Percentiles rank a stretch among this genome's conserved stretches.
phyloP scores from a whole-genome alignment of 2,797 vertebrate species.

The Podargus strigoides region DNA sequence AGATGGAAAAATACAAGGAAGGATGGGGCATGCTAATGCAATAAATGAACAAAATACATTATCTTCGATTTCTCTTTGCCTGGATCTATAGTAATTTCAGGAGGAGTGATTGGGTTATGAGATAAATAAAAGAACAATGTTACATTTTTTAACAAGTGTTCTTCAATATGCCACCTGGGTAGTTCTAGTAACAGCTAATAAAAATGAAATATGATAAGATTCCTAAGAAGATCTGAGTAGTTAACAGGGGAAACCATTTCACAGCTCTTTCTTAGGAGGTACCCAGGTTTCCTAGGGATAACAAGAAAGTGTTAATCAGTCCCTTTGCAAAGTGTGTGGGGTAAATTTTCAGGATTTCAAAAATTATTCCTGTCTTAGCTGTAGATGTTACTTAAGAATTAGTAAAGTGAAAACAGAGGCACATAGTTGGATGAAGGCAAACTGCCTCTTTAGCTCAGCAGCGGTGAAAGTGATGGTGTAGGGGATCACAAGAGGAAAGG shows the following conservation, averaged over 20 bases:
- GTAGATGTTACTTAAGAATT: background rate
- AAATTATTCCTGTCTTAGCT: background rate
- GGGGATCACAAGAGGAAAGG: background rate
- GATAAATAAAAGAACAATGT: slow-evolving; percentile 61
- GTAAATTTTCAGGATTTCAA: background rate
- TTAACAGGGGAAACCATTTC: background rate
- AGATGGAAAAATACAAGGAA: background rate
- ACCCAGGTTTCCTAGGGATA: background rate
- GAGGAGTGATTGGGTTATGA: slow-evolving; percentile 22
- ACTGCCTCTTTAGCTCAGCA: background rate
- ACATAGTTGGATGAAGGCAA: background rate
- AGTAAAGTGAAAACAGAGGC: background rate
- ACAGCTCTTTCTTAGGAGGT: background rate
- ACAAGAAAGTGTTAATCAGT: background rate
- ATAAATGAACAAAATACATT: slow-evolving; percentile 44
- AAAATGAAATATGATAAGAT: slow-evolving; percentile 56
- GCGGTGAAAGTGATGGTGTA: background rate
- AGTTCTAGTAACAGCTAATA: slow-evolving; percentile 60
- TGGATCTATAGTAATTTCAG: slow-evolving; percentile 59
- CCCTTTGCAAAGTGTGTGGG: background rate
- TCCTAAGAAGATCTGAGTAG: slow-evolving; percentile 6
- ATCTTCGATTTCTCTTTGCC: slow-evolving; percentile 24
- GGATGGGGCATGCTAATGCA: slow-evolving; percentile 42
- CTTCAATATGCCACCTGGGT: slow-evolving; percentile 43
- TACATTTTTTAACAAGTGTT: slow-evolving; percentile 60